phyloP scores from a whole-genome alignment of 2,888 invertebrate species.

The Leptopilina myrica region DNA sequence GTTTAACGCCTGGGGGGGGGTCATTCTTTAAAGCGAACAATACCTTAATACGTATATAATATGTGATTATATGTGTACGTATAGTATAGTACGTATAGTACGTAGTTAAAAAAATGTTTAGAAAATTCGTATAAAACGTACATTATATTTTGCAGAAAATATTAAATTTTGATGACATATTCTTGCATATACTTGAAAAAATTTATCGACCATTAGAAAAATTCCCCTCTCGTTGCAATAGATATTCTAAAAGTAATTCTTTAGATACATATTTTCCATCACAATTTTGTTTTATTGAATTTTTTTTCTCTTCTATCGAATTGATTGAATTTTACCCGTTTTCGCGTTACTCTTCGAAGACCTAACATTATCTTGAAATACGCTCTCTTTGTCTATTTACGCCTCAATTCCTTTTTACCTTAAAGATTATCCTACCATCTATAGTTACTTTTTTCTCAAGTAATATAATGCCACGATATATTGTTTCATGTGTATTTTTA shows the following conservation, averaged over 20 bases:
- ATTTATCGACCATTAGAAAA: background rate
- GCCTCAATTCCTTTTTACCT: conserved; percentile 21
- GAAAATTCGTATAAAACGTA: no score
- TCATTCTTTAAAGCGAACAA: no score
- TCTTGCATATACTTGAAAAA: background rate
- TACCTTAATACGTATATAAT: no score
- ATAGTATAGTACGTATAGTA: background rate
- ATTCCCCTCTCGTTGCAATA: background rate
- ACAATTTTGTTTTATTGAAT: background rate
- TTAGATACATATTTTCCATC: background rate
- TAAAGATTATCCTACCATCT: conserved; percentile 20
- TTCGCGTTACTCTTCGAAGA: conserved; percentile 21
- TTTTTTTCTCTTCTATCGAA: background rate
- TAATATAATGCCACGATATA: background rate
- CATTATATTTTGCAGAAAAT: no score
- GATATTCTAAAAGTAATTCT: background rate
- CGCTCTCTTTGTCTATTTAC: conserved; percentile 22
- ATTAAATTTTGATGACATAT: no score
- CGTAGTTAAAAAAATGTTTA: no score
- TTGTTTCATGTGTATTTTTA: background rate
- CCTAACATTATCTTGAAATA: background rate
- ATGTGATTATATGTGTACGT: no score
- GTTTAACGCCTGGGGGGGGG: no score
- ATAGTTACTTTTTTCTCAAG: conserved; percentile 24
- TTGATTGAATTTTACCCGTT: conserved; percentile 6